Conservation (phyloP, 2,797 vertebrate species). For the Coccyzus lansbergi region DNA sequence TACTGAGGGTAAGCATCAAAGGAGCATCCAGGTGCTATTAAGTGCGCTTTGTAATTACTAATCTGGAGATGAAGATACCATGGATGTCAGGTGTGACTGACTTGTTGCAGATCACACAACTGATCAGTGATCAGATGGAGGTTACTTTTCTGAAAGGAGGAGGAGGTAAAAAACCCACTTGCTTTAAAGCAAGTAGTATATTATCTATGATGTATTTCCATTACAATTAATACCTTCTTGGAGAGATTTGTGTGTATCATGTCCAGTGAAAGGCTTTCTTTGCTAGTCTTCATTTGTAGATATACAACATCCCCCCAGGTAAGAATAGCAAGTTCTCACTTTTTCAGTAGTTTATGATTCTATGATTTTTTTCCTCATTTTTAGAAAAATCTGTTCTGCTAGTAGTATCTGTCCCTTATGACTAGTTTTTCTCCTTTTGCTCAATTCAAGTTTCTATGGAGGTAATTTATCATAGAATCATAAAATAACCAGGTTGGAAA, state of each 20-base stretch:
- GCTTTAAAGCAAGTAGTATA: neutral
- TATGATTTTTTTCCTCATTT: neutral
- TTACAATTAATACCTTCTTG: neutral
- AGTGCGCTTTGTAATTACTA: neutral
- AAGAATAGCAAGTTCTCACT: neutral
- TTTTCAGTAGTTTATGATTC: neutral
- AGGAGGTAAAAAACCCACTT: neutral
- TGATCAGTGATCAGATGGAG: neutral
- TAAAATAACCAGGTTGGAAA: too few relatives aligned
- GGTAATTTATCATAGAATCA: too few relatives aligned
- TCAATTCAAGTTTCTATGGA: neutral
- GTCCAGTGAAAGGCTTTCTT: neutral
- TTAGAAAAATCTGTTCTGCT: neutral
- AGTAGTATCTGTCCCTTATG: neutral
- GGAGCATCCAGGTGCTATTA: neutral
- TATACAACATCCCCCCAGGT: neutral
- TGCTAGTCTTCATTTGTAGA: neutral
- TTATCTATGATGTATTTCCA: neutral
- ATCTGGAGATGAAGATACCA: neutral
- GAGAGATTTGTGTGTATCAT: neutral
- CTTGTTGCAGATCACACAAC: neutral
- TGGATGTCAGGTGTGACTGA: neutral
- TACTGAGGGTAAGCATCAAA: neutral
- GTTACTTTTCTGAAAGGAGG: neutral
- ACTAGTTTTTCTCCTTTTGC: neutral